Evolutionary conservation across 1,140 invertebrate species (phyloP).

Genomic region (Cydia splendana): DNA sequence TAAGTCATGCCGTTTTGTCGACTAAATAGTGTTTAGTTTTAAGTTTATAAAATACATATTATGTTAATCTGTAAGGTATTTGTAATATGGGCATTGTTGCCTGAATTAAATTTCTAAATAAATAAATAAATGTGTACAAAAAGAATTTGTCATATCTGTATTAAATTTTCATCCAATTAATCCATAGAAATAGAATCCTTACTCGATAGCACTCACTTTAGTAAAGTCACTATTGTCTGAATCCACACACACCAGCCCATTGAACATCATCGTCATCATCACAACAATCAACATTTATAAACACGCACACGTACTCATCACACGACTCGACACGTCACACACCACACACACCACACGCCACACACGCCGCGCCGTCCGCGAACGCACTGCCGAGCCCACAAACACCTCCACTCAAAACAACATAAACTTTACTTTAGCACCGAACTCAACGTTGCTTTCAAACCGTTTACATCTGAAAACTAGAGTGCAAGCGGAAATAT

Average conservation of each 20-base stretch:
- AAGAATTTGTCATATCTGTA: no score
- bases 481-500: neutral
- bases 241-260: conserved; percentile 64
- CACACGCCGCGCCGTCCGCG: no score
- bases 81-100: no score
- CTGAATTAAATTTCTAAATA: no score
- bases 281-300: conserved; percentile 30
- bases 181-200: conserved; percentile 27
- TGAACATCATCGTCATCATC: conserved; percentile 64
- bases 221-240: conserved; percentile 67
- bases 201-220: conserved; percentile 56
- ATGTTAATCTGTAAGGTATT: no score
- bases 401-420: neutral
- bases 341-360: neutral
- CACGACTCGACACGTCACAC: conserved; percentile 2
- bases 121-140: no score
- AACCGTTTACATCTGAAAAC: neutral
- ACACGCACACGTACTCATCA: conserved; percentile 28
- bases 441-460: neutral
- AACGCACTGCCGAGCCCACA: neutral
- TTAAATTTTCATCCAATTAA: neutral
- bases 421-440: neutral
- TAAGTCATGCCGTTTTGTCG: no score
- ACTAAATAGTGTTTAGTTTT: no score
- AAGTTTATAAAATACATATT: no score